Base-by-base conservation (phyloP, 2,888 invertebrate species). In the Diplolepis rosae region DNA sequence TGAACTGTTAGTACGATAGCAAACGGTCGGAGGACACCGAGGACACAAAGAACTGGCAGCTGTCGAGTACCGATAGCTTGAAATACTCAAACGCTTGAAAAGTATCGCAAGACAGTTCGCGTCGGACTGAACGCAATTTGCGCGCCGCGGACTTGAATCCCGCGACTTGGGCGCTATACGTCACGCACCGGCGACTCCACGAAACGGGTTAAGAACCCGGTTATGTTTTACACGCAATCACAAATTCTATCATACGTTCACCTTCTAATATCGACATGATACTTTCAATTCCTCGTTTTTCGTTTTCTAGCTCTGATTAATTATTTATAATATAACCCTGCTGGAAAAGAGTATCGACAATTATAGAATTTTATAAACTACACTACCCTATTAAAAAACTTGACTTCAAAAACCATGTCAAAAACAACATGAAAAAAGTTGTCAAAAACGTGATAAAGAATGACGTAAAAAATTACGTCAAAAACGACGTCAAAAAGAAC, bases 1-100 rank as follows among this genome's bases (percentile, higher is more conserved):
- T 24, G 61, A 42, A 61, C 61, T 61, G 61, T 27, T 61, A 27
- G 61, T 61, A 61, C n/a, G 39, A 61, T 22, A 61, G 35, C 39
- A 61, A 61, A 61, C 61, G 35, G 39, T 61, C 61, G 61, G 61
- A 61, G 39, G 61, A 61, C 61, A 61, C 22, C n/a, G 61, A 61
- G 61, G 61, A 42, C 61, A 61, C 61, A 61, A 61, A 61, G 61
- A 61, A 61, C 39, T 61, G 61, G 61, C 61, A 61, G 61, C 39
- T 61, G 61, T 35, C 24, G 39, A 35, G 61, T 9, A 27, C 7
- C n/a, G 35, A 39, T 61, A 39, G 39, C 35, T 9, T 2, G 15
- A 18, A 45, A 15, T 15, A 4, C 5, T 18, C 5, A n/a, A 45
- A 45, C 45, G 45, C 18, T 7, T 39, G 61, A 61, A 61, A 42